phyloP scores from a whole-genome alignment of 1,140 invertebrate genomes.

The Drosophila tani region DNA sequence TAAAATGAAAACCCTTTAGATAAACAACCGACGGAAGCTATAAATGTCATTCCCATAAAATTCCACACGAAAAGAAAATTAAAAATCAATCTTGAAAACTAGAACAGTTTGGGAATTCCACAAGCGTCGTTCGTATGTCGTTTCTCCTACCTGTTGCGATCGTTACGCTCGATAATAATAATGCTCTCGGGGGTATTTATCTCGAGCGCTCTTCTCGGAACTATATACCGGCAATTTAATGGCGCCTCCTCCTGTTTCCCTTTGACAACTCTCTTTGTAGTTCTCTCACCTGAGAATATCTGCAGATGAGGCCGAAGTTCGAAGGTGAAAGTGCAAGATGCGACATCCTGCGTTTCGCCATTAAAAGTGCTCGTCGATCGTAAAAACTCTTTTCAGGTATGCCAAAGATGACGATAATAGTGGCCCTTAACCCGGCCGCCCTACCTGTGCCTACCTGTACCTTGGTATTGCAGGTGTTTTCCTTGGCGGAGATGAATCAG shows the following conservation, averaged over 20 bases:
- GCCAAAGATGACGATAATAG: slow-evolving; percentile 29
- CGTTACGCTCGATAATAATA: slow-evolving; percentile 20
- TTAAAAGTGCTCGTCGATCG: slow-evolving; percentile 36
- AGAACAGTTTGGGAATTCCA: slow-evolving; percentile 11
- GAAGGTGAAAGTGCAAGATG: slow-evolving; percentile 49
- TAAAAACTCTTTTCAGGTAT: slow-evolving; percentile 38
- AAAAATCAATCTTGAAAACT: slow-evolving; percentile 5
- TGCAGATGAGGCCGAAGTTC: slow-evolving; percentile 28
- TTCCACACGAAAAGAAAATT: no score
- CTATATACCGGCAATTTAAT: slow-evolving; percentile 26
- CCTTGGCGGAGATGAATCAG: slow-evolving; percentile 43
- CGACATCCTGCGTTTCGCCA: slow-evolving; percentile 37
- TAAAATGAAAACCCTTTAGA: no score
- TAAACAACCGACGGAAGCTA: background rate
- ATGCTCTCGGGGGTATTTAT: slow-evolving; percentile 14
- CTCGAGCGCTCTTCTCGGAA: slow-evolving; percentile 21
- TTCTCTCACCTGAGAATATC: slow-evolving; percentile 26
- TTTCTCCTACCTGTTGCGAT: slow-evolving; percentile 23
- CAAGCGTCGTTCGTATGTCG: background rate
- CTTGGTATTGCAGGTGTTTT: slow-evolving; percentile 41
- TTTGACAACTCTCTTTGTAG: slow-evolving; percentile 1
- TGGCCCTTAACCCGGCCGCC: slow-evolving; percentile 8
- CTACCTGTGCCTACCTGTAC: slow-evolving; percentile 15
- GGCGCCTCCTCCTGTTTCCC: slow-evolving; percentile 24
- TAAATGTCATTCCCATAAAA: background rate